Evolutionary conservation across 2,797 vertebrate species (phyloP).

Genomic region (Setipinna tenuifilis): DNA sequence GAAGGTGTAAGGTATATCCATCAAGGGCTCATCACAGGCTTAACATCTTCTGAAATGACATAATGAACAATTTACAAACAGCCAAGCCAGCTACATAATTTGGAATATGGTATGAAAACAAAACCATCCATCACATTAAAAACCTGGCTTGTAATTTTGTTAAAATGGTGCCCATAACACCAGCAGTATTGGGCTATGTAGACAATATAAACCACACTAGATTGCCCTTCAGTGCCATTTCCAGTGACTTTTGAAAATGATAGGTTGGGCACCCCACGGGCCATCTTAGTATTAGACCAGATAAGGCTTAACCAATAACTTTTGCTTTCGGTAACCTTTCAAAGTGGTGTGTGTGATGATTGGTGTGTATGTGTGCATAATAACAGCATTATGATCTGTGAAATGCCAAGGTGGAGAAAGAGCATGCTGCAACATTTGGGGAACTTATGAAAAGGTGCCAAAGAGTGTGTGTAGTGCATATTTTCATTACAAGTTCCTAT

Average conservation of each 20-base stretch:
- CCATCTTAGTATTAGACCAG: not conserved
- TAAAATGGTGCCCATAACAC: no score
- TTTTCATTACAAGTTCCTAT: not conserved
- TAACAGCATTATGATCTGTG: not conserved
- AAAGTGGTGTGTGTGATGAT: not conserved
- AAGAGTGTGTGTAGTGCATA: not conserved
- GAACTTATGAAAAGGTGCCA: not conserved
- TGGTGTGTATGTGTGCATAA: no score
- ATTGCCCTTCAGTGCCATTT: not conserved
- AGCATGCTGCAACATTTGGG: not conserved
- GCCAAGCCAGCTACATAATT: not conserved
- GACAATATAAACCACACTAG: not conserved
- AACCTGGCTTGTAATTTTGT: no score
- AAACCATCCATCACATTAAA: not conserved
- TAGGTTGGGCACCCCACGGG: not conserved
- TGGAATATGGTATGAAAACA: not conserved
- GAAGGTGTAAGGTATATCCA: not conserved
- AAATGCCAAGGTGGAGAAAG: not conserved
- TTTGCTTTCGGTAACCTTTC: not conserved
- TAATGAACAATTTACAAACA: not conserved
- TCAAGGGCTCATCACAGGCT: not conserved
- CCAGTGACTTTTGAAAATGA: not conserved
- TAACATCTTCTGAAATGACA: not conserved
- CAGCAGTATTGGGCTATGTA: not conserved
- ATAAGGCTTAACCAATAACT: not conserved